These are phyloP conservation scores for Agrotis puta DNA, from an alignment of 2,888 invertebrate species.

Conservation along the genomic window DNA sequence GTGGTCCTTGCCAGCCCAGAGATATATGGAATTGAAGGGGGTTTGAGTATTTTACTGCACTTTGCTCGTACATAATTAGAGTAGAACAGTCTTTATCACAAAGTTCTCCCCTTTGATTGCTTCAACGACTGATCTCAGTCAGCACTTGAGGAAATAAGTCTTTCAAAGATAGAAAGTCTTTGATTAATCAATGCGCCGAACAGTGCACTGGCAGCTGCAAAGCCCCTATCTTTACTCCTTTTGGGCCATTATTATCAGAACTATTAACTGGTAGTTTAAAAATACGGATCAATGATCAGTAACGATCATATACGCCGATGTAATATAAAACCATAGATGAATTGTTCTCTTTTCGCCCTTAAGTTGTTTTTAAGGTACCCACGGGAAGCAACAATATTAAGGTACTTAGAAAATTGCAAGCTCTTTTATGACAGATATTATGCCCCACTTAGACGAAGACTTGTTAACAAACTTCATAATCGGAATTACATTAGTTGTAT, in stretches of 20 bases:
- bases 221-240: constrained; percentile 2
- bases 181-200: constrained; percentile 40
- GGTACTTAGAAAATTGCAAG: constrained; percentile 30
- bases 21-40: constrained; percentile 29
- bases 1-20: constrained; percentile 16
- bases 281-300: constrained; percentile 6
- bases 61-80: no score
- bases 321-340: background rate
- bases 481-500: constrained; percentile 46
- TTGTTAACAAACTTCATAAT: constrained; percentile 41
- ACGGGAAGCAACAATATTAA: constrained; percentile 3
- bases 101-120: constrained; percentile 27
- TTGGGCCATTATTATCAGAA: background rate
- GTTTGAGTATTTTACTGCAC: constrained; percentile 13
- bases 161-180: constrained; percentile 31
- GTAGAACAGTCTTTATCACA: constrained; percentile 8
- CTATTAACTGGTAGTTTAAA: constrained; percentile 1
- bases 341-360: background rate
- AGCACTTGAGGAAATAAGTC: constrained; percentile 17
- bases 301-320: background rate
- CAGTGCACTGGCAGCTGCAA: constrained; percentile 1
- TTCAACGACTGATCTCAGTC: constrained; percentile 19
- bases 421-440: no score
- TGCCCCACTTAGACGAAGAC: constrained; percentile 27
- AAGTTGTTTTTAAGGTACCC: constrained; percentile 14